Base-by-base conservation (phyloP, 2,113 vertebrate species). In the Sciurus niger region DNA sequence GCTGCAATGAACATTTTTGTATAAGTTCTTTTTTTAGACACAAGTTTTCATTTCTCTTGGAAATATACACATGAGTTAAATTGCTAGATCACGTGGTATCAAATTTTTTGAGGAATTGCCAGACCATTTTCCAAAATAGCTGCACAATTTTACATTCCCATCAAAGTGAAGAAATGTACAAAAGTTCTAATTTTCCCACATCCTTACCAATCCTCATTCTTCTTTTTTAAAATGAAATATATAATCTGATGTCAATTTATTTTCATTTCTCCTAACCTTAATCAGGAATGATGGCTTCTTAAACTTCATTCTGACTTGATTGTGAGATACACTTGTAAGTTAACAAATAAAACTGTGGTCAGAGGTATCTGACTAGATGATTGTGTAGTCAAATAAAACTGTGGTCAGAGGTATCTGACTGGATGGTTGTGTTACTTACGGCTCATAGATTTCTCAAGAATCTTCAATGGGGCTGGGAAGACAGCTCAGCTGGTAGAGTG, bases 101-200 rank as follows among this genome's bases (percentile, higher is more conserved):
- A 77, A 2, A 6, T 51, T 89, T 80, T 78, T 70, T 30, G 48
- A 95, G 55, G n/a, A 88, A 34, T 40, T n/a, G 13, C 60, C 28
- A 34, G 65, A 92, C 22, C 53, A 6, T 73, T 95, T 93, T 63
- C 70, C 60, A 93, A 95, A 96, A 55, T 17, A 43, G 4, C 24
- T 76, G 17, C 58, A 53, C 30, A 32, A 68, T 73, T 89, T 94
- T 67, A 68, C 30, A 82, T 82, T 73, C 67, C 53, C 11, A 43
- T 37, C 58, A 63, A 63, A 6, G 55, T 58, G 55, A 7, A 58
- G 60, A 46, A 94, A n/a, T 32, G 18, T 70, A 13, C 10, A 48
- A 80, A 20, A 43, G 8, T 78, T 87, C 55, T n/a, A 65, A 0
- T 73, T 93, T 86, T 63, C 86, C 28, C 28, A 32, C 10, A 58